Evolutionary conservation across 2,888 invertebrate genomes (phyloP), one percentile per base, ranked within the genome.

Genomic region (Pantelozetes paolii): DNA sequence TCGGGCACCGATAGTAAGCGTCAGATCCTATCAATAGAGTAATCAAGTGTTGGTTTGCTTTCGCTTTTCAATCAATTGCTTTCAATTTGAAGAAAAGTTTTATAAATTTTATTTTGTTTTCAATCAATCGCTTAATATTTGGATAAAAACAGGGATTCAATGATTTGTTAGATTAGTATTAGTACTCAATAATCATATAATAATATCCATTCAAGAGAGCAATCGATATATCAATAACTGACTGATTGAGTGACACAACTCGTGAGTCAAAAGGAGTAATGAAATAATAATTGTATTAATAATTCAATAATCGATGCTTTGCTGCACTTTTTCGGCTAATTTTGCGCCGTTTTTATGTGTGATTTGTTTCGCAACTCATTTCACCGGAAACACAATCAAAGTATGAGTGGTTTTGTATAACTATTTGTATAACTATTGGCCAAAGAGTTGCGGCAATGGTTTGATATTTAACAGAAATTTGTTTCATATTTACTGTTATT

Each of bases 161-260:
- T 57, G 57, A 57, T 57, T 57, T 30, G 13, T 57, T 45, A 8
- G 54, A 54, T 23, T 54, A 23, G 15, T 15, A 45, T 50, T 54
- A 28, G 1, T 13, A 18, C 8, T 28, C 13, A 54, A 20, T 13
- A 48, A 20, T 57, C 57, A 57, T 57, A 57, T 57, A 26, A 23
- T 57, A 28, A 30, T 23, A 40, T 40, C 15, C 40, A 64, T 32
- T 64, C 64, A n/a, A 36, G 40, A 64, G 36, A 30, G 64, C 64
- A 64, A 54, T 54, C 54, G 18, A 54, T 54, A 50, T n/a, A 30
- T 28, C 59, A 30, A 64, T 64, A 64, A 64, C 20, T 64, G 64
- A 36, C 36, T 64, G 36, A 64, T 64, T 36, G 40, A 64, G 36
- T 28, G 40, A 64, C 40, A 40, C 64, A 64, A 64, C 57, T 57